Evolutionary conservation across 2,113 vertebrate genomes (phyloP).

Genomic region (Lagopus leucura): DNA sequence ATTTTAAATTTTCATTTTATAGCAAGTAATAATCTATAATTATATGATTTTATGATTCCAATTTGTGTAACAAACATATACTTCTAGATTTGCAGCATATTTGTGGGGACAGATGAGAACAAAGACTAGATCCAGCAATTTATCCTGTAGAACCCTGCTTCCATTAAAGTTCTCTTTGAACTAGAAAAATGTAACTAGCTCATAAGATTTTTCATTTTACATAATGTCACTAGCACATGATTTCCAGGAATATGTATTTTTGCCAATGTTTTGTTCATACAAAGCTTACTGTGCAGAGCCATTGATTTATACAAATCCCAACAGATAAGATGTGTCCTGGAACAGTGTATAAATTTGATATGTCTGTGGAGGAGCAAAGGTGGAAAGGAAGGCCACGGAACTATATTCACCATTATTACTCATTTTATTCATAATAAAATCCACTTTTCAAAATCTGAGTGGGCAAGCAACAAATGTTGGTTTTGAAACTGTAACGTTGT

Average conservation of each 20-base stretch:
- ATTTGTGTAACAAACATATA: neutral
- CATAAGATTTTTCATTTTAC: neutral
- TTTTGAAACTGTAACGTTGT: neutral
- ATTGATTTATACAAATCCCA: neutral
- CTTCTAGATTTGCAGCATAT: neutral
- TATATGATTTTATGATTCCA: neutral
- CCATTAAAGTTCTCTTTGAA: neutral
- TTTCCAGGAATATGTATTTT: neutral
- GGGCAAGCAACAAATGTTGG: neutral
- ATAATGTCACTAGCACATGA: neutral
- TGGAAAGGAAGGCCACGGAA: neutral
- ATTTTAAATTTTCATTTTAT: neutral
- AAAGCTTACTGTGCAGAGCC: neutral
- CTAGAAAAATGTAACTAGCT: neutral
- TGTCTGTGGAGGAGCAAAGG: neutral
- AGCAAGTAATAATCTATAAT: neutral
- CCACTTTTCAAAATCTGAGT: neutral
- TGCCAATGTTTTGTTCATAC: neutral
- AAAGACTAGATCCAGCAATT: neutral
- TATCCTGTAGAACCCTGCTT: neutral
- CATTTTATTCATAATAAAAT: neutral
- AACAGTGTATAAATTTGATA: accelerated
- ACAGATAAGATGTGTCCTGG: neutral
- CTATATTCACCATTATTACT: neutral
- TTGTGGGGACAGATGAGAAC: neutral